These are phyloP conservation scores for Hemaris fuciformis DNA, from an alignment of 2,888 invertebrate genomes.

Conservation along the genomic window DNA sequence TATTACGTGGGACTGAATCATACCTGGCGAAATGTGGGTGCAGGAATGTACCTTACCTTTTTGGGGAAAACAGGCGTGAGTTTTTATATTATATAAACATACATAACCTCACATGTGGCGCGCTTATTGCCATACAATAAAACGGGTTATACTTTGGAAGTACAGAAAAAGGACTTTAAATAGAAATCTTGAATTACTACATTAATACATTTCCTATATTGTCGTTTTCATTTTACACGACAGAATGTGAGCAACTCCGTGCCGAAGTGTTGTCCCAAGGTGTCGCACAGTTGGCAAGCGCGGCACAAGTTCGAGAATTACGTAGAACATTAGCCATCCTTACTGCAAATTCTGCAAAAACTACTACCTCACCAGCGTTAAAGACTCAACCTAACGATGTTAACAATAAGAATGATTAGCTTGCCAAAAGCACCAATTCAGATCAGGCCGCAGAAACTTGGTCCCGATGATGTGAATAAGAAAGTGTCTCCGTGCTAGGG, in stretches of 20 bases:
- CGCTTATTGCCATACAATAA: no score
- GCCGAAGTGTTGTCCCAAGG: conserved; percentile 62
- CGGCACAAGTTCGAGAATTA: conserved; percentile 61
- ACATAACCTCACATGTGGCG: no score
- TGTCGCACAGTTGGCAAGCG: conserved; percentile 63
- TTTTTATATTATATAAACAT: no score
- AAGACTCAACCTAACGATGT: conserved; percentile 21
- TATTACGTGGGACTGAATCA: no score
- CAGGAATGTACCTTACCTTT: no score
- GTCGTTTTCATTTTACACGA: conserved; percentile 39
- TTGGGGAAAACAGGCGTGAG: no score
- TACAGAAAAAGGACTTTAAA: no score
- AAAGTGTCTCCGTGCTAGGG: no score
- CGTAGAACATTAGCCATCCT: conserved; percentile 56
- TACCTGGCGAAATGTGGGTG: no score
- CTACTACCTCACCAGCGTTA: conserved; percentile 18
- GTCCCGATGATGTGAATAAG: conserved; percentile 61
- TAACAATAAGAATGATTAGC: conserved; percentile 33
- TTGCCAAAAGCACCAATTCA: conserved; percentile 31
- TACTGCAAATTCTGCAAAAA: conserved; percentile 25
- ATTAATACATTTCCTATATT: no score
- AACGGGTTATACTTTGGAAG: no score
- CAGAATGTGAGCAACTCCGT: conserved; percentile 61
- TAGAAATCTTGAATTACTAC: no score
- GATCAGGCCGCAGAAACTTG: conserved; percentile 31